A percentile compares a stretch with the other conserved stretches of the same genome.
These are phyloP conservation scores for Larimichthys crocea DNA, from an alignment of 2,113 vertebrate species.

Conservation along the genomic window DNA sequence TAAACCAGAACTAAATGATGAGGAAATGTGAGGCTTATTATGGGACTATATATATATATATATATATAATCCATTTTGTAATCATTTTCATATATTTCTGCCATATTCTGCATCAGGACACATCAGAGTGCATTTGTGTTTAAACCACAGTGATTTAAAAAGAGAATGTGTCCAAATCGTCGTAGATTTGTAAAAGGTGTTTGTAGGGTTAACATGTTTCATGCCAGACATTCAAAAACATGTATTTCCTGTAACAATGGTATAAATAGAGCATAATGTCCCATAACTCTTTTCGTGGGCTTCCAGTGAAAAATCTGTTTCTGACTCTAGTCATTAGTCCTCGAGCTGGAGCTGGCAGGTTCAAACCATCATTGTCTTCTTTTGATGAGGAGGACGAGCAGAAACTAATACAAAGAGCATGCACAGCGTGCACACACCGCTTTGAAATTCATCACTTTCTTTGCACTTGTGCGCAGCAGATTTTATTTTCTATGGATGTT, in stretches of 20 bases:
- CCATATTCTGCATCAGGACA: constrained; percentile 5
- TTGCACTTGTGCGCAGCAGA: neutral
- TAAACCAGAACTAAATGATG: neutral
- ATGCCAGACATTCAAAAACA: neutral
- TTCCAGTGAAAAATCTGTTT: neutral
- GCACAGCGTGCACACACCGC: neutral
- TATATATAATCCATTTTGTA: constrained; percentile 3
- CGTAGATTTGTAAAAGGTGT: neutral
- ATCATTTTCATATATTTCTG: neutral
- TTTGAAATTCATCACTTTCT: neutral
- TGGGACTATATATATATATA: constrained; percentile 10
- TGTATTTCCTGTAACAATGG: neutral
- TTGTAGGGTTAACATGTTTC: neutral
- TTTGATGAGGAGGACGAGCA: constrained; percentile 5
- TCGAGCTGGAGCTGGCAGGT: neutral
- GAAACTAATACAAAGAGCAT: neutral
- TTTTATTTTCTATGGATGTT: neutral
- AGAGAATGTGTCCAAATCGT: neutral
- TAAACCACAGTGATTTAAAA: neutral
- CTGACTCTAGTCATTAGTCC: neutral
- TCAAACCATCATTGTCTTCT: constrained; percentile 4
- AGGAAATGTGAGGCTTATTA: neutral
- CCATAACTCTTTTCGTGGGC: neutral
- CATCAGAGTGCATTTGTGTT: neutral
- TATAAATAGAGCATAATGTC: neutral